These are phyloP conservation scores for Dexiosoma caninum DNA, from an alignment of 2,888 invertebrate genomes.

Conservation along the genomic window DNA sequence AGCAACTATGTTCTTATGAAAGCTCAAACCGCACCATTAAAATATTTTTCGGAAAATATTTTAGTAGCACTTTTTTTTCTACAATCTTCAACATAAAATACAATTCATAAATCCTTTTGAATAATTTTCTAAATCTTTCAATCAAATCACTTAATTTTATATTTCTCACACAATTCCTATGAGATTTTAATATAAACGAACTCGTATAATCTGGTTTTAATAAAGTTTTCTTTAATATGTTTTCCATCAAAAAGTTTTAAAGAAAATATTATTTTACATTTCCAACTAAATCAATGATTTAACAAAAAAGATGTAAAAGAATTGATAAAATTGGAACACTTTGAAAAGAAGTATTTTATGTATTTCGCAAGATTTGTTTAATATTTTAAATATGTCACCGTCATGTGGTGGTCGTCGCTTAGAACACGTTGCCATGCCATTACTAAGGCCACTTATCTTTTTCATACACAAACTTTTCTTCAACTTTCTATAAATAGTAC, in stretches of 20 bases:
- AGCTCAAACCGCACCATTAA: too few species aligned
- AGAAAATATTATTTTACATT: neutral
- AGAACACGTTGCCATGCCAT: neutral
- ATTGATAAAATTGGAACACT: neutral
- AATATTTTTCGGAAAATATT: too few species aligned
- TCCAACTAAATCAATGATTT: constrained; percentile 24
- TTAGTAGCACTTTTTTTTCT: too few species aligned
- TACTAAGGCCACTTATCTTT: neutral
- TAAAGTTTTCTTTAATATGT: neutral
- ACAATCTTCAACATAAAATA: too few species aligned
- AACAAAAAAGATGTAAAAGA: constrained; percentile 24
- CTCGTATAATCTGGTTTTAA: too few species aligned
- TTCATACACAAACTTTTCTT: neutral
- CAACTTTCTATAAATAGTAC: neutral
- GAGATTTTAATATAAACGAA: too few species aligned
- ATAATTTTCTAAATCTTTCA: too few species aligned
- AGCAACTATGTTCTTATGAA: too few species aligned
- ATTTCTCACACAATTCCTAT: neutral
- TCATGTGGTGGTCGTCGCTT: neutral
- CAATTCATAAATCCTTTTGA: too few species aligned
- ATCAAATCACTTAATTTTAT: too few species aligned
- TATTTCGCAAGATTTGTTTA: neutral
- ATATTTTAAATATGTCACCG: neutral
- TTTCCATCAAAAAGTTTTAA: neutral
- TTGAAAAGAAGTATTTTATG: neutral